Evolutionary conservation across 2,113 vertebrate genomes (phyloP), one percentile per base, ranked within the genome.

Genomic region (Helogale parvula): DNA sequence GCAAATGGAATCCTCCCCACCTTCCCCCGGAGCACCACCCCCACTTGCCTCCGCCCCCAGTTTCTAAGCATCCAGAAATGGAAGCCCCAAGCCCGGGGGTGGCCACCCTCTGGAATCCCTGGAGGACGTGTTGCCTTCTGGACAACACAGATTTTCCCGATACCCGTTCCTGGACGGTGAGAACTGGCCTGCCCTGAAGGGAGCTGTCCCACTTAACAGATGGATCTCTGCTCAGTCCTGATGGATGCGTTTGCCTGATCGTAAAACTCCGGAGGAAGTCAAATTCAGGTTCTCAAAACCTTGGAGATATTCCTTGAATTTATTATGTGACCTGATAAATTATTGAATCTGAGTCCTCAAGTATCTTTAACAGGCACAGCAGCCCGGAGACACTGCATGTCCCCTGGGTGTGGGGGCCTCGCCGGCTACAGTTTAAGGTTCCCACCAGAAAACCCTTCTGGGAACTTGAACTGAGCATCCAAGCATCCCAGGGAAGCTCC

Each of bases 321-420:
- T 21, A 97, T 96, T 92, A 95, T 33, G 50, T 87, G 93, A 93
- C 52, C 95, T 96, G 98, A 10, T 69, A 92, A 94, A 98, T 77
- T 35, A 57, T 76, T 97, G 92, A 97, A 90, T 88, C 60, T 15
- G 86, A 86, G 76, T 93, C 96, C 83, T 96, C 83, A 25, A 2
- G 65, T 90, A 63, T 85, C 84, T 97, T 85, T 69, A 35, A 80
- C 94, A 94, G 74, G 97, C 79, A 52, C 92, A 92, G 54, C 93
- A 13, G 90, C 83, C 79, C 91, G 95, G 93, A 0, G 0, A 76
- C 54, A n/a, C 66, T 3, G 45, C 57, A 21, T 84, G 66, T 63
- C 7, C 57, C 45, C 1, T 0, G 2, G 50, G 65, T 54, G 76
- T 5, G 38, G 45, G 60, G 87, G 12, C 3, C 54, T 33, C 3